A percentile compares a stretch with the other conserved stretches of the same genome.
Evolutionary conservation across 2,888 invertebrate genomes (phyloP).

Genomic region (Lacanobia oleracea): DNA sequence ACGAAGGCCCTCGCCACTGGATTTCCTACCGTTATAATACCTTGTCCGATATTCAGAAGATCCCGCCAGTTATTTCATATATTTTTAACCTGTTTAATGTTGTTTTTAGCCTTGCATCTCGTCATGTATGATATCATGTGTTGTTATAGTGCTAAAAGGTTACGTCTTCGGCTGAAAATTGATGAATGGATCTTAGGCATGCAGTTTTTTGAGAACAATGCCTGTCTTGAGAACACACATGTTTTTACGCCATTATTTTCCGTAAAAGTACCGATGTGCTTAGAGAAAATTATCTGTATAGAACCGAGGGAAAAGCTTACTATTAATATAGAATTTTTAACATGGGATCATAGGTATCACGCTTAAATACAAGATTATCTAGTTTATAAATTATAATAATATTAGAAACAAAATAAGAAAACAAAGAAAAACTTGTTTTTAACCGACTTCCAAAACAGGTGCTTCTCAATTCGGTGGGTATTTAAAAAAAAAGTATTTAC

Average conservation of each 20-base stretch:
- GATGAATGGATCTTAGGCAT: constrained; percentile 4
- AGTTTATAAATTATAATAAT: too few relatives aligned
- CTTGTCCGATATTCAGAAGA: constrained; percentile 32
- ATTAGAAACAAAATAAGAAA: not conserved
- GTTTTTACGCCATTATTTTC: not conserved
- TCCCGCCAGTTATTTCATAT: constrained; percentile 22
- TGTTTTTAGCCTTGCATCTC: constrained; percentile 36
- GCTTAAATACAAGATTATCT: too few relatives aligned
- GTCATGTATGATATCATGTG: constrained; percentile 45
- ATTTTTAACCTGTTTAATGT: constrained; percentile 47
- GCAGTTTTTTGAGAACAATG: not conserved
- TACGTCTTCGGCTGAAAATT: constrained; percentile 12
- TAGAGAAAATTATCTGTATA: not conserved
- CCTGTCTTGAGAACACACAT: not conserved
- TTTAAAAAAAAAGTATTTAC: too few relatives aligned
- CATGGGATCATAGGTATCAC: too few relatives aligned
- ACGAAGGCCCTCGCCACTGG: constrained; percentile 31
- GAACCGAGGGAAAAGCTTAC: not conserved
- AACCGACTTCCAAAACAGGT: too few relatives aligned
- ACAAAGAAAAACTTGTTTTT: not conserved
- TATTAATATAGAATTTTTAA: too few relatives aligned
- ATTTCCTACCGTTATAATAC: constrained; percentile 15
- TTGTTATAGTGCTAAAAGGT: constrained; percentile 20
- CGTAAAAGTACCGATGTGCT: not conserved
- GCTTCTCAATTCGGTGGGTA: too few relatives aligned